Conservation (phyloP, 2,113 vertebrate species). For the Mohoua ochrocephala region DNA sequence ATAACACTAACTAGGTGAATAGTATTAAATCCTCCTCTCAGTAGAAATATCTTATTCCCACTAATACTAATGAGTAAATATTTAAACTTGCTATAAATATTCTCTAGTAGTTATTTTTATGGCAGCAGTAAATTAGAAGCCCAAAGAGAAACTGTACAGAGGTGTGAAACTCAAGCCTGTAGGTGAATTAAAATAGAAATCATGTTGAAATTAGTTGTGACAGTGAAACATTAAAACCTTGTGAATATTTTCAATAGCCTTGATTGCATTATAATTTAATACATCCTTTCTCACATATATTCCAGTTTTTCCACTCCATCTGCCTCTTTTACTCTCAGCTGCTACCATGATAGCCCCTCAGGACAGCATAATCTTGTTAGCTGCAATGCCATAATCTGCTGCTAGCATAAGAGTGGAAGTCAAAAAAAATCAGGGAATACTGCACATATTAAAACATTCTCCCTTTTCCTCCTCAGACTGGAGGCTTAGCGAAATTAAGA, state of each 20-base stretch:
- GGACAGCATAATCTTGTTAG: constrained; percentile 5
- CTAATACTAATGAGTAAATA: background rate
- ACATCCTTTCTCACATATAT: background rate
- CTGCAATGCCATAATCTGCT: background rate
- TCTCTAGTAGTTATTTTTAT: background rate
- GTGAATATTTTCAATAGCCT: background rate
- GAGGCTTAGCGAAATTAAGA: background rate
- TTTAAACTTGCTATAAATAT: background rate
- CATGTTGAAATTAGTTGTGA: background rate
- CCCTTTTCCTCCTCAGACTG: background rate
- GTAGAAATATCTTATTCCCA: background rate
- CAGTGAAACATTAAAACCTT: background rate
- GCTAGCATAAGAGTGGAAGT: background rate
- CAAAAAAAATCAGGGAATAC: background rate
- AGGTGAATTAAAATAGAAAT: constrained; percentile 10
- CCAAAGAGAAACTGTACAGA: background rate
- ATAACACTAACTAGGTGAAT: background rate
- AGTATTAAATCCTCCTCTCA: background rate
- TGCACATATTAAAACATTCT: background rate
- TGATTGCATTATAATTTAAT: background rate
- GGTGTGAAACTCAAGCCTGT: background rate
- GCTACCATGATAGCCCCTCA: background rate
- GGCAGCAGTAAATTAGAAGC: background rate
- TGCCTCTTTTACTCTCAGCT: background rate
- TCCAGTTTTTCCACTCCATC: background rate